Base-by-base conservation (phyloP, 2,888 invertebrate species). In the Luffia ferchaultella region DNA sequence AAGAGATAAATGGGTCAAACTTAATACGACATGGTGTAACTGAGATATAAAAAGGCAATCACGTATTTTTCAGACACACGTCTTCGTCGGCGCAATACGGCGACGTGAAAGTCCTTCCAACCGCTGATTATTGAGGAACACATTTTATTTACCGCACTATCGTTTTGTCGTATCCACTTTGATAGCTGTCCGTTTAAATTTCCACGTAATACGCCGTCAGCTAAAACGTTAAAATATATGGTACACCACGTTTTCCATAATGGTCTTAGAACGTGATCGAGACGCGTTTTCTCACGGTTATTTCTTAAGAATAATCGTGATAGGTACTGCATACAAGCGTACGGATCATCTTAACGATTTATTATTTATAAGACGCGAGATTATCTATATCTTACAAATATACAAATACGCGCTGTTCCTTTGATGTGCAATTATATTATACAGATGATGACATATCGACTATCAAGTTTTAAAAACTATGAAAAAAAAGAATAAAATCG, bases 121-220 rank as follows among this genome's bases (percentile, higher is more conserved):
- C 57, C 54, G 50, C 55, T 53, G 55, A 57, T 60, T 61, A 63
- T 61, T 62, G 57, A 59, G 52, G 53, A 67, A 60, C 61, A 59
- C 59, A 50, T 64, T 64, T 60, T 54, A 63, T 68, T 71, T 68
- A 73, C 66, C 57, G 58, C 63, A 57, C 57, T 42, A 42, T 42
- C 2, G n/a, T n/a, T n/a, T n/a, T n/a, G n/a, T n/a, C n/a, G n/a
- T n/a, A n/a, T n/a, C n/a, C n/a, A n/a, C n/a, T 30, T 30, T 12
- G 30, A 12, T 7, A 30, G 3, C 3, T 30, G 5, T 3, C 30
- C 30, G 30, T 30, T 30, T 30, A 30, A 12, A 30, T 30, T 30
- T 12, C 5, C 30, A 30, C 30, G 30, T 30, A 12, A 30, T 12
- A 30, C 30, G 30, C 30, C 30, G 30, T 30, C 30, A 12, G 30